Evolutionary conservation across 2,797 vertebrate genomes (phyloP).

Genomic region (Parambassis ranga): DNA sequence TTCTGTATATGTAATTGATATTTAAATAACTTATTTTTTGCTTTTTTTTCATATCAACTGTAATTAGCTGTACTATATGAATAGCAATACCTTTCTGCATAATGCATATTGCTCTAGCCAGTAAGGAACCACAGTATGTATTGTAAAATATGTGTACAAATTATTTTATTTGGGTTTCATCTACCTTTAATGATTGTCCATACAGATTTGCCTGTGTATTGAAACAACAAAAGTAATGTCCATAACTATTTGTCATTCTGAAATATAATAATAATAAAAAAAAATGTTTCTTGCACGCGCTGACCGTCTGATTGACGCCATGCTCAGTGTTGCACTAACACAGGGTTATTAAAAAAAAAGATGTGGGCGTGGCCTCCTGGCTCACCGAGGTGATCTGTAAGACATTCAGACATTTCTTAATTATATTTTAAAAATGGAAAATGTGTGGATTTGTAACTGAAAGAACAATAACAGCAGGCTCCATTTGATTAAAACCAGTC

Average conservation of each 20-base stretch:
- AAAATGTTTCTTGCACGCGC: slow-evolving; percentile 84
- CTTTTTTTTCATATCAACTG: slow-evolving; percentile 92
- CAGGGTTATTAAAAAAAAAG: background rate
- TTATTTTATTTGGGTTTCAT: slow-evolving; percentile 92
- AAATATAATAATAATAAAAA: slow-evolving; percentile 95
- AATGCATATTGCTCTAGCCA: slow-evolving; percentile 92
- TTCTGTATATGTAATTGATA: slow-evolving; percentile 99
- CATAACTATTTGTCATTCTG: slow-evolving; percentile 95
- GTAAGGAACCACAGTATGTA: slow-evolving; percentile 89
- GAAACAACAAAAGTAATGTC: slow-evolving; percentile 90
- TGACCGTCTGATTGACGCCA: background rate
- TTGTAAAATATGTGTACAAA: slow-evolving; percentile 97
- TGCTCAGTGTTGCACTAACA: background rate
- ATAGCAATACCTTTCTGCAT: slow-evolving; percentile 92
- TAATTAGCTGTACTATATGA: slow-evolving; percentile 99
- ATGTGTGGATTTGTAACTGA: background rate
- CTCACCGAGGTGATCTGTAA: too few relatives aligned
- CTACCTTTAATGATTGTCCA: slow-evolving; percentile 92
- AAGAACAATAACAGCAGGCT: background rate
- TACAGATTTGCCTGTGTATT: slow-evolving; percentile 95
- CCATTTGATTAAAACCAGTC: slow-evolving; percentile 14
- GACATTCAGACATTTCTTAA: slow-evolving; percentile 14
- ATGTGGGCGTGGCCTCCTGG: background rate
- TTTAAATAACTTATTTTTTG: slow-evolving; percentile 99
- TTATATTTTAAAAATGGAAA: slow-evolving; percentile 15